Evolutionary conservation across 53 echinoderm and acorn worm genomes (phyloP).

Genomic region (Henricia sp.): DNA sequence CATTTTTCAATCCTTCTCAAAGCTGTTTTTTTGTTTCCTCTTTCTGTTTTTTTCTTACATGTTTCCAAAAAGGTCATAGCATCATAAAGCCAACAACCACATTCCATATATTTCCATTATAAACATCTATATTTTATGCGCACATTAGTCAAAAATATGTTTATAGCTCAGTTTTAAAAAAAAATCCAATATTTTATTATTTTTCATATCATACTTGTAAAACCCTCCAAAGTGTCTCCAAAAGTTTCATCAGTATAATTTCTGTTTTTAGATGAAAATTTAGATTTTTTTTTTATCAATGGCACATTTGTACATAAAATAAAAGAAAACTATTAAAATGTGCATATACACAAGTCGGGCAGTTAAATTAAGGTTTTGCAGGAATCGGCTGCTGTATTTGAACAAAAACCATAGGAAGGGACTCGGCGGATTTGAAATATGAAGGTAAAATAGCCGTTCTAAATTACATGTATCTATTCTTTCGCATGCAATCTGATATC

Average conservation of each 20-base stretch:
- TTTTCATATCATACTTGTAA: too few relatives aligned
- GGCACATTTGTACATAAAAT: too few relatives aligned
- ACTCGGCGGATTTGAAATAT: slow-evolving; percentile 6
- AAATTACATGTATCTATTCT: neutral
- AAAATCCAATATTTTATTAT: too few relatives aligned
- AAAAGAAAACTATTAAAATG: too few relatives aligned
- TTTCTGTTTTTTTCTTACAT: slow-evolving; percentile 5
- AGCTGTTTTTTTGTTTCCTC: slow-evolving; percentile 1
- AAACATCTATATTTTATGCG: too few relatives aligned
- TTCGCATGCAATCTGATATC: slow-evolving; percentile 27
- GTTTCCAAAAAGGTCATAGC: neutral
- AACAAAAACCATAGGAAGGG: neutral
- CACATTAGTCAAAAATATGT: too few relatives aligned
- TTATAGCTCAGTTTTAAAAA: too few relatives aligned
- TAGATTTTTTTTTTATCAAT: neutral
- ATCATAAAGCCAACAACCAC: neutral
- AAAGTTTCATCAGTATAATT: too few relatives aligned
- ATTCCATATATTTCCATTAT: too few relatives aligned
- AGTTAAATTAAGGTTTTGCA: neutral
- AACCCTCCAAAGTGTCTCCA: too few relatives aligned
- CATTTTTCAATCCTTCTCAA: too few relatives aligned
- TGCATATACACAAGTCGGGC: too few relatives aligned
- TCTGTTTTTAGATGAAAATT: neutral
- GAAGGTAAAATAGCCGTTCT: slow-evolving; percentile 60
- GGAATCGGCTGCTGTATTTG: slow-evolving; percentile 18